Conservation (phyloP, 1,140 invertebrate genomes). For the Condylostylus longicornis region DNA sequence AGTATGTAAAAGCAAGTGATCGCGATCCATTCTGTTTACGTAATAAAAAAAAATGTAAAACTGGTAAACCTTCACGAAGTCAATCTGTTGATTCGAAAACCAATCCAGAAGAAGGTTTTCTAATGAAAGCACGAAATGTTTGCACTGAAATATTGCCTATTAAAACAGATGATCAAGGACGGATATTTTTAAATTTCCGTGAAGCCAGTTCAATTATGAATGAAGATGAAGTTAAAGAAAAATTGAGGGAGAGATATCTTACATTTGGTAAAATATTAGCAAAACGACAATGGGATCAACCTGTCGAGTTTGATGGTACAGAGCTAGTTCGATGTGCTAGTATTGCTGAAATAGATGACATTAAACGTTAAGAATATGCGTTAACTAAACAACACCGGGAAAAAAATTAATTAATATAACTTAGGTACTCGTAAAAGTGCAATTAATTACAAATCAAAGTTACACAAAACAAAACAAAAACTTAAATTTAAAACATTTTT, state of each 20-base stretch:
- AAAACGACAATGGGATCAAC: constrained; percentile 26
- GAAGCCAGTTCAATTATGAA: constrained; percentile 30
- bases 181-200: constrained; percentile 28
- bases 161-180: constrained; percentile 28
- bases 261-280: constrained; percentile 26
- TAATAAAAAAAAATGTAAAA: constrained; percentile 24
- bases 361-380: too few species aligned
- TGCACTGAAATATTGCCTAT: constrained; percentile 31
- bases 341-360: too few species aligned
- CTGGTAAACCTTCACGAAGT: constrained; percentile 19
- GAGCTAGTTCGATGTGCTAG: too few species aligned
- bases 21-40: constrained; percentile 44
- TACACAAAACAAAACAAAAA: too few species aligned
- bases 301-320: too few species aligned
- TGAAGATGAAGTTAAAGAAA: constrained; percentile 30
- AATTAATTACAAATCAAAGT: too few species aligned
- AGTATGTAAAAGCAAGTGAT: constrained; percentile 54
- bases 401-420: too few species aligned
- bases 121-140: constrained; percentile 27
- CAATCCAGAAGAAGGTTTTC: constrained; percentile 21
- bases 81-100: constrained; percentile 23
- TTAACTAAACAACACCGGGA: too few species aligned
- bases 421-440: too few species aligned
- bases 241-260: constrained; percentile 27
- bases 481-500: too few species aligned